Percentiles rank a stretch among this genome's conserved stretches.
Conservation (phyloP, 2,797 vertebrate genomes). For the Podarcis siculus region DNA sequence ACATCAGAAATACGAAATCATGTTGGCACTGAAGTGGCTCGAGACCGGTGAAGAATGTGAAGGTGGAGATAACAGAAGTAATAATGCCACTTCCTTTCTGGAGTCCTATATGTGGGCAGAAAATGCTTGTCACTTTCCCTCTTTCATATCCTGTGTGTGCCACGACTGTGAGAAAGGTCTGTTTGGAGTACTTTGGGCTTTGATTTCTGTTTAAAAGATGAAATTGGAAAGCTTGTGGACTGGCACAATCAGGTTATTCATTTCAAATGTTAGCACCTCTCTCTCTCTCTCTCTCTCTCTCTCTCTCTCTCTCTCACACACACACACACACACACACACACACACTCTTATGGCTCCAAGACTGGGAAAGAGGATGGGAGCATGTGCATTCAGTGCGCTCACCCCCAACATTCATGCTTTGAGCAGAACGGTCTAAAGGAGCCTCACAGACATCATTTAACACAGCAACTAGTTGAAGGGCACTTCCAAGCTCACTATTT, state of each 20-base stretch:
- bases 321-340: too few relatives aligned
- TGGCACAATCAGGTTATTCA: conserved; percentile 6
- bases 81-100: conserved; percentile 64
- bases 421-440: too few relatives aligned
- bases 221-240: conserved; percentile 38
- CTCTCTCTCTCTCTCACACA: too few relatives aligned
- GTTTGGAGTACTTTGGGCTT: conserved; percentile 42
- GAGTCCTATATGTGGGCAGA: conserved; percentile 50
- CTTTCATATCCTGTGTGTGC: conserved; percentile 56
- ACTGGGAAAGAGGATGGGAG: too few relatives aligned
- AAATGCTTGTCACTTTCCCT: conserved; percentile 58
- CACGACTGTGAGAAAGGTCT: conserved; percentile 37
- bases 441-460: neutral
- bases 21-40: conserved; percentile 55
- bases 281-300: too few relatives aligned
- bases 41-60: conserved; percentile 68
- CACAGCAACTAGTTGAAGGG: neutral
- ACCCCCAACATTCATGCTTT: too few relatives aligned
- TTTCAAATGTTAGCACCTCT: neutral
- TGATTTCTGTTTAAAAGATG: conserved; percentile 58
- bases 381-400: too few relatives aligned
- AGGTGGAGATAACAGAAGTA: conserved; percentile 65
- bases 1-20: conserved; percentile 53
- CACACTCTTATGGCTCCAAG: too few relatives aligned
- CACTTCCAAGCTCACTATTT: too few relatives aligned